These are phyloP conservation scores for Sinopyrophorus schimmeli DNA, from an alignment of 2,888 invertebrate genomes.

Conservation along the genomic window DNA sequence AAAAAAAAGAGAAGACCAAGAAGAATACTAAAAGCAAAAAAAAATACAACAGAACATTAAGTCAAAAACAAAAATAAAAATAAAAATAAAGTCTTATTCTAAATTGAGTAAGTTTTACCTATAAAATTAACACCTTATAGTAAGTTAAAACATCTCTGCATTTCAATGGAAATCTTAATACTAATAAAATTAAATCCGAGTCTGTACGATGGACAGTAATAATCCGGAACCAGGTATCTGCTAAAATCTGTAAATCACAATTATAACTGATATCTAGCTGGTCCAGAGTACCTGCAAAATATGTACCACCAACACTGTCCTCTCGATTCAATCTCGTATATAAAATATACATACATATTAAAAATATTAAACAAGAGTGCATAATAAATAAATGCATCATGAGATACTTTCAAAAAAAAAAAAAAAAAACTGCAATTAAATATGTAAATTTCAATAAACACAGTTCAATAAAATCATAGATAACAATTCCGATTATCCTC, in stretches of 20 bases:
- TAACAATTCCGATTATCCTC: neutral
- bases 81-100: slow-evolving; percentile 35
- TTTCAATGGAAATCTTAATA: slow-evolving; percentile 24
- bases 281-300: slow-evolving; percentile 43
- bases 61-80: slow-evolving; percentile 11
- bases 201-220: slow-evolving; percentile 23
- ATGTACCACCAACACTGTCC: slow-evolving; percentile 40
- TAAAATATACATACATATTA: slow-evolving; percentile 6
- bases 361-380: slow-evolving; percentile 27
- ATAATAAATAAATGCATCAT: slow-evolving; percentile 18
- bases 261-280: slow-evolving; percentile 50
- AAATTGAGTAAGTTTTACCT: slow-evolving; percentile 17
- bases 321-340: slow-evolving; percentile 39
- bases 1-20: too few relatives aligned
- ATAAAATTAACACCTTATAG: slow-evolving; percentile 16
- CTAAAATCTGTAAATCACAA: slow-evolving; percentile 53
- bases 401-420: too few relatives aligned
- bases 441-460: too few relatives aligned
- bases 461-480: too few relatives aligned
- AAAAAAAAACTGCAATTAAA: too few relatives aligned
- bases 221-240: slow-evolving; percentile 25
- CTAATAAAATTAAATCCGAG: slow-evolving; percentile 23
- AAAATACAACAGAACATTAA: too few relatives aligned
- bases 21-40: too few relatives aligned
- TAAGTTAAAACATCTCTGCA: slow-evolving; percentile 18